These are phyloP conservation scores for Scaptomyza graminum DNA, from an alignment of 1,140 invertebrate genomes.

Conservation along the genomic window DNA sequence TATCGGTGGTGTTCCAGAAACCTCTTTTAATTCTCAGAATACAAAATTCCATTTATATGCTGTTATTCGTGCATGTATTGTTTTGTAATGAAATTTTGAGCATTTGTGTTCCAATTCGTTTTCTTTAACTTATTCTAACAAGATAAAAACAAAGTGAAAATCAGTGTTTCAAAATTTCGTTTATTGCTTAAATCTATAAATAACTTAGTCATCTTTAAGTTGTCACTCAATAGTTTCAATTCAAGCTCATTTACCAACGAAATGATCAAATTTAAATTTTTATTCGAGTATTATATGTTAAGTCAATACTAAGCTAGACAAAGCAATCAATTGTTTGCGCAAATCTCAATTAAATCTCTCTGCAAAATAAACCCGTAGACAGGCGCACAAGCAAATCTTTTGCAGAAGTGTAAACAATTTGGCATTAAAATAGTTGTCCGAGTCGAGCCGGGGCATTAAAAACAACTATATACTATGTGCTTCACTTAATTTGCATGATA, in stretches of 20 bases:
- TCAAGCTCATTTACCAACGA: no score
- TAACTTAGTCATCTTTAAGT: background rate
- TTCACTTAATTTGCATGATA: slow-evolving; percentile 69
- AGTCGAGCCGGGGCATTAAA: slow-evolving; percentile 47
- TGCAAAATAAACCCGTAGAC: slow-evolving; percentile 3
- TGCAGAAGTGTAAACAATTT: slow-evolving; percentile 51
- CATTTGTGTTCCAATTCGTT: no score
- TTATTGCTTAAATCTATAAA: no score
- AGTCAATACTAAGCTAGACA: slow-evolving; percentile 3
- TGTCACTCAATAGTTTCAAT: background rate
- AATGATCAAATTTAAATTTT: background rate
- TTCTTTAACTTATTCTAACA: no score
- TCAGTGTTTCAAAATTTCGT: no score
- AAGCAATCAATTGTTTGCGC: background rate
- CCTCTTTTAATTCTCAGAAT: background rate
- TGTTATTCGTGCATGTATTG: no score
- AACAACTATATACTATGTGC: slow-evolving; percentile 46
- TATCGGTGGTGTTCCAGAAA: no score
- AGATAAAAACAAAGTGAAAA: no score
- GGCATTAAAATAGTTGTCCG: slow-evolving; percentile 43
- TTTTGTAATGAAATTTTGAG: no score
- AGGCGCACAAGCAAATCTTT: slow-evolving; percentile 3
- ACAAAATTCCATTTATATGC: background rate
- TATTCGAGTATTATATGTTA: background rate
- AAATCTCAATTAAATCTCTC: slow-evolving; percentile 15